Conservation (phyloP, 2,888 invertebrate genomes). For the Spilarctia lutea region DNA sequence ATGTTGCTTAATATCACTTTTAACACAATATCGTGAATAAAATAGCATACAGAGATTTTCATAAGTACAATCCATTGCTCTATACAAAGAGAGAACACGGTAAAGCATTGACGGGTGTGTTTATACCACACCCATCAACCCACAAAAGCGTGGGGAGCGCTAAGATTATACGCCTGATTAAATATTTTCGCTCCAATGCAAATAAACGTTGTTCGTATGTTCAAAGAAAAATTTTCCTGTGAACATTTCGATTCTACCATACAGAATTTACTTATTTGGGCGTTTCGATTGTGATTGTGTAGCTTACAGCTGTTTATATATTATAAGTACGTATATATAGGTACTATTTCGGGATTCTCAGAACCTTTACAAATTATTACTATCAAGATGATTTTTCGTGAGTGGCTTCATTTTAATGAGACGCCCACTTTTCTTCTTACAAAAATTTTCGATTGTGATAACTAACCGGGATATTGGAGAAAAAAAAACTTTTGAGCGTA, state of each 20-base stretch:
- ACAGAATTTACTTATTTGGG: conserved; percentile 56
- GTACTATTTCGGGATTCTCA: too few relatives aligned
- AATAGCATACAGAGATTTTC: not conserved
- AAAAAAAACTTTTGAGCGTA: too few relatives aligned
- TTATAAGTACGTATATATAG: not conserved
- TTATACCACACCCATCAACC: conserved; percentile 53
- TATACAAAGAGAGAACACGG: conserved; percentile 41
- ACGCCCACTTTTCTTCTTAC: too few relatives aligned
- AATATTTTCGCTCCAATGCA: conserved; percentile 85
- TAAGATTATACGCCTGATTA: conserved; percentile 85
- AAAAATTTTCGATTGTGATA: too few relatives aligned
- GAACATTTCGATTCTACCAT: conserved; percentile 66
- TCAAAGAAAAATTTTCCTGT: conserved; percentile 64
- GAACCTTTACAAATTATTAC: too few relatives aligned
- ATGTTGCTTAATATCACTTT: too few relatives aligned
- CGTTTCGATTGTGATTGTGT: conserved; percentile 53
- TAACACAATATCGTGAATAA: conserved; percentile 3
- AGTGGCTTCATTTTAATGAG: too few relatives aligned
- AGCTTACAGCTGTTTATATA: conserved; percentile 8
- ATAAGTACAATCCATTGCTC: conserved; percentile 3
- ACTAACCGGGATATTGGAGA: too few relatives aligned
- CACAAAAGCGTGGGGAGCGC: conserved; percentile 76
- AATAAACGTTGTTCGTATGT: conserved; percentile 70
- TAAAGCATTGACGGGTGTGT: conserved; percentile 62
- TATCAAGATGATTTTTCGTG: too few relatives aligned